These are phyloP conservation scores for Diorhabda elongata DNA, from an alignment of 1,140 invertebrate genomes.

Conservation along the genomic window DNA sequence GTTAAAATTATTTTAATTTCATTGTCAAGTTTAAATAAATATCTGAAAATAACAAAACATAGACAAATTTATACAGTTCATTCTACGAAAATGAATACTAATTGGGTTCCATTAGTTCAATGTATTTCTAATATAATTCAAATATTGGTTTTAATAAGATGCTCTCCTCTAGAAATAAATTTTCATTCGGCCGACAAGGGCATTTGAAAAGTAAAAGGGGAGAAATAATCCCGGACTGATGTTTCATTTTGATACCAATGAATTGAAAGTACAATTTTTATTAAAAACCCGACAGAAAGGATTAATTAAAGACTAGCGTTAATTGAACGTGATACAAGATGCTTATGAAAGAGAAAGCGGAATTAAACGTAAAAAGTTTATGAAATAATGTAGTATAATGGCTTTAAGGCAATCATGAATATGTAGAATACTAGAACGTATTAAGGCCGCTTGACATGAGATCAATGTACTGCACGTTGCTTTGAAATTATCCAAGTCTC, in stretches of 20 bases:
- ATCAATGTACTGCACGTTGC: no score
- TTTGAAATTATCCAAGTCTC: no score
- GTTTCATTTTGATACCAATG: conserved; percentile 1
- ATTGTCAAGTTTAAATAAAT: no score
- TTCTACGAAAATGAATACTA: background rate
- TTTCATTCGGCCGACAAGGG: conserved; percentile 1
- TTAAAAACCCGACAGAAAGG: background rate
- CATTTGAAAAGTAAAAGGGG: background rate
- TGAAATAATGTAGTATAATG: no score
- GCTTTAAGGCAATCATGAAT: no score
- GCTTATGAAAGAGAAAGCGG: no score
- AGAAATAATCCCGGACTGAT: background rate
- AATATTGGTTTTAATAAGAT: background rate
- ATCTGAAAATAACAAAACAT: no score
- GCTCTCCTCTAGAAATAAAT: background rate
- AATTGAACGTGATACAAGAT: background rate
- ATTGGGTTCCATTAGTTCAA: background rate
- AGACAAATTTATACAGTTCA: no score
- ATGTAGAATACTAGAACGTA: no score
- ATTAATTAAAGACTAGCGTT: background rate
- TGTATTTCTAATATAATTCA: background rate
- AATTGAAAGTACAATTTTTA: conserved; percentile 3
- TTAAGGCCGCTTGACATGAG: no score
- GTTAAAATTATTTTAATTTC: no score
- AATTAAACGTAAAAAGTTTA: no score